Percentiles rank a stretch among this genome's conserved stretches.
phyloP scores from a whole-genome alignment of 1,140 invertebrate species.

The Trissolcus basalis region DNA sequence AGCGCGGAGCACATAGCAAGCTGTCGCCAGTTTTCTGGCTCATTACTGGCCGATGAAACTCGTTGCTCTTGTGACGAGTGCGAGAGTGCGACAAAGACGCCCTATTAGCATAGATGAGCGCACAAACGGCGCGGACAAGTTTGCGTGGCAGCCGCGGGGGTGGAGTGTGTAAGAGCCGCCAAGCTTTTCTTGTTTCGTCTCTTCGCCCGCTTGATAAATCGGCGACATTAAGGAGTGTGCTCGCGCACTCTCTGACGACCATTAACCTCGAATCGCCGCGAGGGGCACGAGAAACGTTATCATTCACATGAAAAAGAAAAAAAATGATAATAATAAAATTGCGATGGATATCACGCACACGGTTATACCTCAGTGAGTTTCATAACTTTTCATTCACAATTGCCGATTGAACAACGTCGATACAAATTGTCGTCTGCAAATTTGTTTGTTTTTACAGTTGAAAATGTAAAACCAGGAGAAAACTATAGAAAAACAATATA shows the following conservation, averaged over 20 bases:
- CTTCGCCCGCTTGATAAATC: conserved; percentile 65
- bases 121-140: conserved; percentile 7
- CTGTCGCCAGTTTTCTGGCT: conserved; percentile 76
- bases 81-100: conserved; percentile 21
- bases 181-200: conserved; percentile 65
- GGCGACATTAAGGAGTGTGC: conserved; percentile 63
- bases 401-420: too few species aligned
- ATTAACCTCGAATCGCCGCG: conserved; percentile 60
- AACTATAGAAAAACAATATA: too few species aligned
- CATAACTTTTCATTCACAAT: too few species aligned
- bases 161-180: conserved; percentile 37
- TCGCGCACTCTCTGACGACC: conserved; percentile 51
- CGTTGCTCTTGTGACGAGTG: conserved; percentile 66
- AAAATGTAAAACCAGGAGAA: too few species aligned
- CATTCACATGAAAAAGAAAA: conserved; percentile 36
- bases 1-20: conserved; percentile 68
- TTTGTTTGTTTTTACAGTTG: too few species aligned
- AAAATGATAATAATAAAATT: conserved; percentile 4
- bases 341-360: too few species aligned
- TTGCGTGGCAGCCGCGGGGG: conserved; percentile 24
- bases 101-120: conserved; percentile 1
- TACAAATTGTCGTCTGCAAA: too few species aligned
- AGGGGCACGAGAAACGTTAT: conserved; percentile 38
- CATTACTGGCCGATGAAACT: conserved; percentile 71
- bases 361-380: too few species aligned